phyloP scores from a whole-genome alignment of 2,113 vertebrate species.

The Anarhynchus alexandrinus region DNA sequence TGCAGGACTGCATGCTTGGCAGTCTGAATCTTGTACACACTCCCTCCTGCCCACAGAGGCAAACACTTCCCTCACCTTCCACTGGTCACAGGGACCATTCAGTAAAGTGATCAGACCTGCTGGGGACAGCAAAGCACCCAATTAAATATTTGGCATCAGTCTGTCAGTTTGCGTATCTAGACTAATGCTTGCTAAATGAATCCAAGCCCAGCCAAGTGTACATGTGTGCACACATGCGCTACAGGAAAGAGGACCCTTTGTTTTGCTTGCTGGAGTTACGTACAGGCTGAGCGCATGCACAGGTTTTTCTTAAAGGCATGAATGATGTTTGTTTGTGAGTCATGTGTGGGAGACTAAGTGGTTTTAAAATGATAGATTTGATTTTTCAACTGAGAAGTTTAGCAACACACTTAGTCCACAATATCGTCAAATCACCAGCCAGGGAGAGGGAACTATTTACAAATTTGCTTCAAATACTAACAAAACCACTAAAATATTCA shows the following conservation, averaged over 20 bases:
- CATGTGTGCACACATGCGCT: neutral
- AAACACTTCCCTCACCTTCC: neutral
- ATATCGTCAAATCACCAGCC: neutral
- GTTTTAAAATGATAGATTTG: conserved; percentile 30
- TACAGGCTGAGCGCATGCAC: neutral
- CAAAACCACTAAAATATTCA: conserved; percentile 7
- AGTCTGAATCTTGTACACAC: neutral
- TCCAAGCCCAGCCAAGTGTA: neutral
- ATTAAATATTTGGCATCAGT: neutral
- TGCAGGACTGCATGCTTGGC: neutral
- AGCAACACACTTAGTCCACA: conserved; percentile 20
- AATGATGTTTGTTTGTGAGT: neutral
- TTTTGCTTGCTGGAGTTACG: neutral
- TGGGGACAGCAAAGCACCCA: neutral
- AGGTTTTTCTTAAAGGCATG: neutral
- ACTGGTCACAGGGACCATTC: neutral
- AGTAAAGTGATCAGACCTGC: neutral
- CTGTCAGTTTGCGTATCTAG: neutral
- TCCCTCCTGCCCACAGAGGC: neutral
- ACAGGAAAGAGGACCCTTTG: neutral
- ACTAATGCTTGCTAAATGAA: neutral
- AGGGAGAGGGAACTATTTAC: conserved; percentile 25
- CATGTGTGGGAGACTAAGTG: conserved; percentile 26
- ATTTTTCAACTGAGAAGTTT: conserved; percentile 40
- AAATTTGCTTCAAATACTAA: conserved; percentile 30